phyloP scores from a whole-genome alignment of 2,888 invertebrate species.

The Brachylomia viminalis region DNA sequence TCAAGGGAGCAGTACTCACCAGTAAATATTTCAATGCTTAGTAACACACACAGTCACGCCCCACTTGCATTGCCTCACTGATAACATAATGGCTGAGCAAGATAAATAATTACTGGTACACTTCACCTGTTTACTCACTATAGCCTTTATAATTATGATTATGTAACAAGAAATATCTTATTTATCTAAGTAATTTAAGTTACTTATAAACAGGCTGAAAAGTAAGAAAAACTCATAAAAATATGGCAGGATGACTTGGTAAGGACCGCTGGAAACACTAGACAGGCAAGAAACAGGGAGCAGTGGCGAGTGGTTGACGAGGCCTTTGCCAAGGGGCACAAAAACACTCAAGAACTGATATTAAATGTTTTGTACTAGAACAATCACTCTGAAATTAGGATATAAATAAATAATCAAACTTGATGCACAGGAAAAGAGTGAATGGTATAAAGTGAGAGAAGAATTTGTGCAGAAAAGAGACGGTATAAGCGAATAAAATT shows the following conservation, averaged over 20 bases:
- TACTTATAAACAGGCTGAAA: not conserved
- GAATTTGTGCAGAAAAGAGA: not conserved
- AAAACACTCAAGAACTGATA: not conserved
- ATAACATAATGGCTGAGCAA: constrained; percentile 58
- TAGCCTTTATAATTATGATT: constrained; percentile 25
- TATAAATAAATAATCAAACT: not conserved
- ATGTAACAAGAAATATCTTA: constrained; percentile 31
- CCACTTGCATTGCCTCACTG: constrained; percentile 53
- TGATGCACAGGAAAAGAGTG: not conserved
- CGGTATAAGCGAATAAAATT: not conserved
- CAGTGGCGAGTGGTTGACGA: not conserved
- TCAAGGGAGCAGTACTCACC: constrained; percentile 27
- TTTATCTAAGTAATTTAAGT: not conserved
- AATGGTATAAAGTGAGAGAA: not conserved
- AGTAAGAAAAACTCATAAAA: not conserved
- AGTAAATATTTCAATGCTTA: constrained; percentile 51
- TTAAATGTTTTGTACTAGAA: not conserved
- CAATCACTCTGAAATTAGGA: not conserved
- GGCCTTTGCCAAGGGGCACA: not conserved
- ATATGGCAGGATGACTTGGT: not conserved
- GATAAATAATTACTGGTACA: constrained; percentile 63
- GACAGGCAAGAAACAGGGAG: not conserved
- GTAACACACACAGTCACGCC: constrained; percentile 52
- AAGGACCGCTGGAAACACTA: not conserved
- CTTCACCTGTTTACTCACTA: constrained; percentile 51